phyloP scores from a whole-genome alignment of 2,113 vertebrate species.

The Atlantisia rogersi region DNA sequence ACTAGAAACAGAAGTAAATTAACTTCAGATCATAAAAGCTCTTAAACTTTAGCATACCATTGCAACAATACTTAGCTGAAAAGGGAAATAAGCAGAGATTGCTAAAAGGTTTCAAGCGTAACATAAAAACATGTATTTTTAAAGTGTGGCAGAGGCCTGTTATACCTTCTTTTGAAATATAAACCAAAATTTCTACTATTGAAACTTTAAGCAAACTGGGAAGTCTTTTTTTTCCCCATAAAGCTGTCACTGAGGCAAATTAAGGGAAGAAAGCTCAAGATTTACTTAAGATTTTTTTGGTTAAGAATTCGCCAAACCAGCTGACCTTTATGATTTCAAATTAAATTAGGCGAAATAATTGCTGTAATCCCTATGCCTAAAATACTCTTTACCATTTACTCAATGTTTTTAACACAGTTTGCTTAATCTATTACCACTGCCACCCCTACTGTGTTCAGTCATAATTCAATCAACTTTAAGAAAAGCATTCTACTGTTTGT shows the following conservation, averaged over 20 bases:
- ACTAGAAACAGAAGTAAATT: not conserved
- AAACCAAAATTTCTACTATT: not conserved
- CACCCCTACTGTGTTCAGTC: not conserved
- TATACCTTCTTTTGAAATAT: not conserved
- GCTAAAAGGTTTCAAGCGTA: not conserved
- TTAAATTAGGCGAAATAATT: conserved; percentile 42
- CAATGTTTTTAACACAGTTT: conserved; percentile 29
- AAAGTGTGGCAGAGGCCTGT: not conserved
- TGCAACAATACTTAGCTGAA: not conserved
- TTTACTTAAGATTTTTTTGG: conserved; percentile 15
- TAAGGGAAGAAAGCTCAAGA: not conserved
- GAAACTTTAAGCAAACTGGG: not conserved
- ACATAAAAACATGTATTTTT: not conserved
- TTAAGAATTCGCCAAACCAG: not conserved
- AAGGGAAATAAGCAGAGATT: not conserved
- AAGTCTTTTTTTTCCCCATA: not conserved
- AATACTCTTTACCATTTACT: conserved; percentile 29
- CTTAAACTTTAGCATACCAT: not conserved
- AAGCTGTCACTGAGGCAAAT: not conserved
- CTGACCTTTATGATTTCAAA: conserved; percentile 34
- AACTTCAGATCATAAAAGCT: not conserved
- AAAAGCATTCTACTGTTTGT: not conserved
- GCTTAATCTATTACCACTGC: not conserved
- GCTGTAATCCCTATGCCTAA: not conserved
- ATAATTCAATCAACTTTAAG: not conserved